Evolutionary conservation across 2,888 invertebrate genomes (phyloP), one percentile per base, ranked within the genome.

Genomic region (Eulithis testata): DNA sequence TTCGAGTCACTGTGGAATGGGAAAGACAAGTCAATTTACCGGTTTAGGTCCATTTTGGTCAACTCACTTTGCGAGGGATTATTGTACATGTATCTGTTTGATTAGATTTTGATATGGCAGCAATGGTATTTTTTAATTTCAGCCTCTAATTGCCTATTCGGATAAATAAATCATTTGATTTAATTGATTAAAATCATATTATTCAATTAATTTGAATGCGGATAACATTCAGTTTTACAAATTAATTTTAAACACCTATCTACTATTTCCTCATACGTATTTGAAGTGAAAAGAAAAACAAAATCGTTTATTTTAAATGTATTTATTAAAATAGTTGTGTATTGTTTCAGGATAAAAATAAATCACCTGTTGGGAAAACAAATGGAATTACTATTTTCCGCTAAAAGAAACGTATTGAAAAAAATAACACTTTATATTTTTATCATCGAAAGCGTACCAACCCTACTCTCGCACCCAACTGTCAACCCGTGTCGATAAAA

Each of bases 401-500:
- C 11, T 55, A 14, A 43, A 21, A 43, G 5, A 36, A 58, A 52
- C 44, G 11, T 52, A 60, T 31, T 52, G 27, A 60, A 60, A 45
- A 51, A 56, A 49, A 47, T n/a, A 21, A 21, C 21, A 54, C 37
- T 43, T 21, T 37, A 45, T 36, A n/a, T 12, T 55, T 55, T 53
- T 58, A 55, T 53, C 56, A 66, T 64, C 58, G 14, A 9, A 57
- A 59, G 63, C 61, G 62, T 64, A 59, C 57, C 66, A 68, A 70
- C 69, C 52, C 64, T 60, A 70, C 72, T 66, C 68, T 62, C 70
- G 68, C 8, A 74, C 14, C 47, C 47, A 78, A 67, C 71, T 59
- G 59, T 59, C 59, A 59, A 76, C 73, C 73, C 73, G 56, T 71
- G 68, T 76, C 76, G 63, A 68, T 53, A 62, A 73, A 80, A 74